Evolutionary conservation across 2,113 vertebrate genomes (phyloP).

Genomic region (Ornithorhynchus anatinus): DNA sequence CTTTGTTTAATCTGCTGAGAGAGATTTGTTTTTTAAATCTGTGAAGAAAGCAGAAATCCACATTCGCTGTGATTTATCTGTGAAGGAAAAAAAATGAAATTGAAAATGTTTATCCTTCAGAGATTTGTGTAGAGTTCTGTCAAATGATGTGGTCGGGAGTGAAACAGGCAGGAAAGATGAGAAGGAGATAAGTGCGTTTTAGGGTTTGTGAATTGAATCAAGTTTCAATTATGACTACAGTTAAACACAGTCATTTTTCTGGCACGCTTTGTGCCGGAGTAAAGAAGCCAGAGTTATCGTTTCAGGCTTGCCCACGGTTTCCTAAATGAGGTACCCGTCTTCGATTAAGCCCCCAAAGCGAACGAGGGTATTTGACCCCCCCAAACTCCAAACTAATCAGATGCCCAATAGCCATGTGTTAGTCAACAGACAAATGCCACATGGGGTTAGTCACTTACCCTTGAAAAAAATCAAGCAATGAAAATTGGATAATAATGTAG

Average conservation of each 20-base stretch:
- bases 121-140: constrained; percentile 43
- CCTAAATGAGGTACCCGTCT: neutral
- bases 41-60: constrained; percentile 35
- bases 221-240: constrained; percentile 26
- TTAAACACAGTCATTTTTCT: constrained; percentile 23
- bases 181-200: neutral
- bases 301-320: neutral
- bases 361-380: neutral
- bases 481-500: constrained; percentile 57
- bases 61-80: constrained; percentile 41
- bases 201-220: constrained; percentile 5
- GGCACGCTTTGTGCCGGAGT: neutral
- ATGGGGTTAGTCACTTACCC: constrained; percentile 46
- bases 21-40: constrained; percentile 17
- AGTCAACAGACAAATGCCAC: constrained; percentile 46
- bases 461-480: constrained; percentile 58
- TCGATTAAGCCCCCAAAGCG: constrained; percentile 16
- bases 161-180: constrained; percentile 27
- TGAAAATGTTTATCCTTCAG: constrained; percentile 35
- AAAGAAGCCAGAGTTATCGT: constrained; percentile 1
- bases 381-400: constrained; percentile 4
- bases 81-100: constrained; percentile 31
- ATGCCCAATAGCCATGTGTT: neutral
- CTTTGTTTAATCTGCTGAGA: constrained; percentile 38
- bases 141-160: neutral